These are phyloP conservation scores for Eciton burchellii DNA, from an alignment of 1,140 invertebrate species.

Conservation along the genomic window DNA sequence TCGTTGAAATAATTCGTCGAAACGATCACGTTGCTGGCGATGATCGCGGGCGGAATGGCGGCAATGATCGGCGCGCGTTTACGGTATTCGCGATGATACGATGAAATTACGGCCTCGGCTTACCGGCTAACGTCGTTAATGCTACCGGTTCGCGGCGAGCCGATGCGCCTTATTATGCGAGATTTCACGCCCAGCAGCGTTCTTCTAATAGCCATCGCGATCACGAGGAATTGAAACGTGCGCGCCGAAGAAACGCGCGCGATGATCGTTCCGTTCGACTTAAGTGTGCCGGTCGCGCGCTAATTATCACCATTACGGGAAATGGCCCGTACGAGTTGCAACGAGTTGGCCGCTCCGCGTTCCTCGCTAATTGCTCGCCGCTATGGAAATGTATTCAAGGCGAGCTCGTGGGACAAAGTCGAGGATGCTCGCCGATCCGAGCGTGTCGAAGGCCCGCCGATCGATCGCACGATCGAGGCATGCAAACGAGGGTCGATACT, in stretches of 20 bases:
- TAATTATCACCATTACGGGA: conserved; percentile 21
- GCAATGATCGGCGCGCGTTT: too few species aligned
- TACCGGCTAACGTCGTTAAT: neutral
- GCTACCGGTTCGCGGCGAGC: neutral
- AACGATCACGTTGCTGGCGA: neutral
- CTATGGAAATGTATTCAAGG: conserved; percentile 26
- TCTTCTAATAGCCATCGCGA: neutral
- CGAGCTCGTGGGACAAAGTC: neutral
- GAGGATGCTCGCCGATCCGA: neutral
- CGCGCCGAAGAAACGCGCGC: neutral
- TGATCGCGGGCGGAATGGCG: too few species aligned
- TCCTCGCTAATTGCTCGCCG: conserved; percentile 25
- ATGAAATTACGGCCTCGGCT: conserved; percentile 5
- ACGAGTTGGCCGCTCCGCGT: neutral
- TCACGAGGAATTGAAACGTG: neutral
- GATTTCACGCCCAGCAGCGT: neutral
- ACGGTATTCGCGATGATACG: neutral
- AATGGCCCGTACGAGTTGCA: neutral
- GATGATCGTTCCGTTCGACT: neutral
- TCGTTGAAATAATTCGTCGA: neutral
- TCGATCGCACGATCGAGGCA: neutral
- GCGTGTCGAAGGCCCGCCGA: neutral
- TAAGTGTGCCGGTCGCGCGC: neutral
- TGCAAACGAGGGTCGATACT: conserved; percentile 24
- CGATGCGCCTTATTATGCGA: neutral